A percentile compares a stretch with the other conserved stretches of the same genome.
These are phyloP conservation scores for Megatriorchis doriae DNA, from an alignment of 2,113 vertebrate species.

Conservation along the genomic window DNA sequence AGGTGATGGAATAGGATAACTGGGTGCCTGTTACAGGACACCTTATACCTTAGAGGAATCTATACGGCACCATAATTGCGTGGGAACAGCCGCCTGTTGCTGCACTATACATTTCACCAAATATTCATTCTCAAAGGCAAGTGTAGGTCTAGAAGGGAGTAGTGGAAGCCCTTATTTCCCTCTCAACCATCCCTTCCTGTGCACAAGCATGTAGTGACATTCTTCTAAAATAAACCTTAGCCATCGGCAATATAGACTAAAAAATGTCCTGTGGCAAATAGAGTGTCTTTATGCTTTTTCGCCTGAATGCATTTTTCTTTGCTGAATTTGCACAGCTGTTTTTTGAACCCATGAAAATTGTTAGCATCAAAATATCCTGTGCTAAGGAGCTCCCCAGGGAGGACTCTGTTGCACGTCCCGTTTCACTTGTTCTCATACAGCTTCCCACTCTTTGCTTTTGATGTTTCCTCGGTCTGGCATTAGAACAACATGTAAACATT, in stretches of 20 bases:
- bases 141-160: background rate
- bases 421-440: background rate
- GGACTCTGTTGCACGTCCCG: background rate
- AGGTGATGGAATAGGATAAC: rapidly evolving
- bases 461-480: background rate
- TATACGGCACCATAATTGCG: rapidly evolving
- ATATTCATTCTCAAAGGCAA: background rate
- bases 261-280: background rate
- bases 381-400: background rate
- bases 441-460: background rate
- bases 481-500: background rate
- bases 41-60: background rate
- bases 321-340: background rate
- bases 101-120: no score
- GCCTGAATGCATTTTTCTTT: rapidly evolving
- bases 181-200: background rate
- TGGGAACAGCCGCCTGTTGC: background rate
- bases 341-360: background rate
- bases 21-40: background rate
- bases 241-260: background rate
- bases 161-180: background rate
- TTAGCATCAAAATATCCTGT: background rate
- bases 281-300: no score
- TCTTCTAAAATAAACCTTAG: background rate
- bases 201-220: rapidly evolving